Percentiles rank a stretch among this genome's conserved stretches.
Conservation (phyloP, 2,113 vertebrate species). For the Prionailurus viverrinus region DNA sequence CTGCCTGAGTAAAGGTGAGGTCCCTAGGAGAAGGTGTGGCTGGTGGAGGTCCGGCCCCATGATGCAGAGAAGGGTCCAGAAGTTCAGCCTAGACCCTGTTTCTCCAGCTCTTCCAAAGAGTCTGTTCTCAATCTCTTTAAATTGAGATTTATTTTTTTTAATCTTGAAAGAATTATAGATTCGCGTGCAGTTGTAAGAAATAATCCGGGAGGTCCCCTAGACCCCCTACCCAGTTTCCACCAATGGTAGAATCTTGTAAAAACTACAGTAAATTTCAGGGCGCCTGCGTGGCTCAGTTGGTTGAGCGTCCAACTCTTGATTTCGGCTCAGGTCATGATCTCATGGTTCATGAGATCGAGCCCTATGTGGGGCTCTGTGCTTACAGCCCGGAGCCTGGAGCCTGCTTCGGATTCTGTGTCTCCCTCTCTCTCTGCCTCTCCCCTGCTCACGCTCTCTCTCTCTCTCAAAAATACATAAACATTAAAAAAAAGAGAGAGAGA, state of each 20-base stretch:
- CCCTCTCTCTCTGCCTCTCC: too few relatives aligned
- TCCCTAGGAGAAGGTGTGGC: neutral
- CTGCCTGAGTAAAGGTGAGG: neutral
- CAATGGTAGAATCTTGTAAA: neutral
- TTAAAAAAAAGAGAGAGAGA: too few relatives aligned
- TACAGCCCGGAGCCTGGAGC: too few relatives aligned
- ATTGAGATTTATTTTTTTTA: neutral
- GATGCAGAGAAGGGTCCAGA: neutral
- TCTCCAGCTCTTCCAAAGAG: neutral
- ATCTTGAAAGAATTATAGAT: neutral
- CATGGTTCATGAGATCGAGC: too few relatives aligned
- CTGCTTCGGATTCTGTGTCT: too few relatives aligned
- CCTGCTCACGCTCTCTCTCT: too few relatives aligned
- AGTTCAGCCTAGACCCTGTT: neutral
- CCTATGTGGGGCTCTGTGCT: too few relatives aligned
- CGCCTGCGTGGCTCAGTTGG: accelerated
- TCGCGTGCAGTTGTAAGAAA: neutral
- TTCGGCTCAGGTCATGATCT: too few relatives aligned
- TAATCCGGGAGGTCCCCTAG: neutral
- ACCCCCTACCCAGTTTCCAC: neutral
- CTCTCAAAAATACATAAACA: too few relatives aligned
- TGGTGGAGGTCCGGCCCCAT: neutral
- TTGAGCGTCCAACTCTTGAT: too few relatives aligned
- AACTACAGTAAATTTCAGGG: neutral
- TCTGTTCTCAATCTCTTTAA: neutral